These are phyloP conservation scores for Premnoplex brunnescens DNA, from an alignment of 2,797 vertebrate species.

Conservation along the genomic window DNA sequence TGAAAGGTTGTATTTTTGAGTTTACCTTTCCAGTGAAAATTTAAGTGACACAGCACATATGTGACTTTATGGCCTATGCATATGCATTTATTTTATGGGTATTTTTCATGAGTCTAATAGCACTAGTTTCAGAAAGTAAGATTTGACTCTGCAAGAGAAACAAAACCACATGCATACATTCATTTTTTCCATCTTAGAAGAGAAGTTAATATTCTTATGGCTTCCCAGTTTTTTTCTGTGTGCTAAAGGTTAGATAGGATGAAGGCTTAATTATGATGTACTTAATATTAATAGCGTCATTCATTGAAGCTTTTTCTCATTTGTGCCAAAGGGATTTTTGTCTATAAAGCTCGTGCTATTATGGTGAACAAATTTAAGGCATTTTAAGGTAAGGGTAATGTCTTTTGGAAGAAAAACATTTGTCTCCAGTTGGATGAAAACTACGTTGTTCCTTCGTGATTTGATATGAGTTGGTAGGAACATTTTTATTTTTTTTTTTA, in stretches of 20 bases:
- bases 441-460: background rate
- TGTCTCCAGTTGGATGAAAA: background rate
- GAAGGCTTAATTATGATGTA: constrained; percentile 42
- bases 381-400: background rate
- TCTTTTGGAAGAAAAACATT: background rate
- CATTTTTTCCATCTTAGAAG: background rate
- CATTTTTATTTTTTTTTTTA: background rate
- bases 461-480: background rate
- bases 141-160: background rate
- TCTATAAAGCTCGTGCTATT: background rate
- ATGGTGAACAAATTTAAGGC: background rate
- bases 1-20: background rate
- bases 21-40: background rate
- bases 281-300: constrained; percentile 55
- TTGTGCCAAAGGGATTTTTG: constrained; percentile 3
- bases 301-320: background rate
- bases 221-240: constrained; percentile 6
- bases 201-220: background rate
- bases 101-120: background rate
- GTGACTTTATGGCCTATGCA: background rate
- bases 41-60: background rate
- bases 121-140: background rate
- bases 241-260: constrained; percentile 39
- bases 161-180: background rate
- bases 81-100: background rate